Percentiles rank a stretch among this genome's conserved stretches.
Evolutionary conservation across 2,888 invertebrate species (phyloP).

Genomic region (Hypomecis atomaria): DNA sequence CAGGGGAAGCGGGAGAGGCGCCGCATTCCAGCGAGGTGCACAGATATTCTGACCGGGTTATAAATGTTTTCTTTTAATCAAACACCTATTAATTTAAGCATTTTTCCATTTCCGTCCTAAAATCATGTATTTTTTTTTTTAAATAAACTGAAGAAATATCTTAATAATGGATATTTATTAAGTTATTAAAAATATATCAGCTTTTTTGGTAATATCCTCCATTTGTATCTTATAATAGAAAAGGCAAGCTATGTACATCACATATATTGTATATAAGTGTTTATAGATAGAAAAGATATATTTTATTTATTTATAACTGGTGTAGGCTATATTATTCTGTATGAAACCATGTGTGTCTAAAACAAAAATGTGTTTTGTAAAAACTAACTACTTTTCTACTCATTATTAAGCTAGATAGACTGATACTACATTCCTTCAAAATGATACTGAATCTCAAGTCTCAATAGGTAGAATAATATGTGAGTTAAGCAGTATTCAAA

Average conservation of each 20-base stretch:
- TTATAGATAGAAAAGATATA: constrained; percentile 5
- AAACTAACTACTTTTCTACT: constrained; percentile 2
- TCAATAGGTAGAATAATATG: neutral
- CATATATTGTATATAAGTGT: neutral
- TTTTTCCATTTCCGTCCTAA: constrained; percentile 11
- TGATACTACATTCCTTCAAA: constrained; percentile 35
- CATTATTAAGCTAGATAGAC: constrained; percentile 15
- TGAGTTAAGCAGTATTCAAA: constrained; percentile 5
- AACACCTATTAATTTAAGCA: neutral
- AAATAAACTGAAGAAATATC: neutral
- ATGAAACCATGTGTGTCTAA: neutral
- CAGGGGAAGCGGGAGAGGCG: too few relatives aligned
- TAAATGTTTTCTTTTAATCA: neutral
- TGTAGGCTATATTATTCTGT: neutral
- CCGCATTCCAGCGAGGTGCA: too few relatives aligned
- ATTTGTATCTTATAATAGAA: neutral
- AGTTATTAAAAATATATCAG: too few relatives aligned
- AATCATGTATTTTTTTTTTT: neutral
- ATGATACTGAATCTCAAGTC: constrained; percentile 18
- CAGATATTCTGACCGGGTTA: too few relatives aligned
- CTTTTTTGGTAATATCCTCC: neutral
- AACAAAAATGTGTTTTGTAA: neutral
- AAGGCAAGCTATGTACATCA: neutral
- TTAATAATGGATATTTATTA: too few relatives aligned
- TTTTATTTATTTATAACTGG: constrained; percentile 6